Base-by-base conservation (phyloP, 2,797 vertebrate species). In the Poecilia wingei region DNA sequence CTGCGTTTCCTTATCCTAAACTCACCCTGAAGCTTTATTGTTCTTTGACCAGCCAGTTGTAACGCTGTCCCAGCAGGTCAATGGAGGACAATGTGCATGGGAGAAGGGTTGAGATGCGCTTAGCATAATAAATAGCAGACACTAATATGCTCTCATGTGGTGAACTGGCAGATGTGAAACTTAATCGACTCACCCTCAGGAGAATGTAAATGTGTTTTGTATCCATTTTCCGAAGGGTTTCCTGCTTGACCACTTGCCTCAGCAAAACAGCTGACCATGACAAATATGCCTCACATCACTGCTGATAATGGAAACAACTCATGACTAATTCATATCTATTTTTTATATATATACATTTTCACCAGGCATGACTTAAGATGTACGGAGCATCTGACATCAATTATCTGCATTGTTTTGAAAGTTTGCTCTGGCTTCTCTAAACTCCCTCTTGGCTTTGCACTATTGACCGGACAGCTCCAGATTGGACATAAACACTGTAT, bases 401-500 rank as follows among this genome's bases (percentile, higher is more conserved):
- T 84, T 77, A 85, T 75, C 55, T 41, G 39, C 39, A 4, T n/a
- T 28, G 18, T 79, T 33, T 82, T 76, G 78, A 1, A 45, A 77
- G 77, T 84, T 79, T 80, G 66, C 87, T 73, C 22, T n/a, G 55
- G 69, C 57, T 81, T 79, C 55, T 68, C 55, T 82, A 82, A 90
- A 84, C 74, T 86, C 84, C 77, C 33, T 79, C 78, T 86, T 88
- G 85, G 85, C 78, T 86, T 82, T 82, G 75, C 73, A 78, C 78
- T 91, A 93, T 92, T 87, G 92, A 93, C 83, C 75, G 43, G 36
- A 46, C 80, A 81, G 76, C 81, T 82, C 88, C 89, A 87, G 91
- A 91, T 91, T 93, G 93, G 88, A 91, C 88, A 90, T 92, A 91
- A 91, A 92, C 88, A 93, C 86, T 93, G 92, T 93, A 94, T 94